phyloP scores from a whole-genome alignment of 2,797 vertebrate species.

The Pterois miles region DNA sequence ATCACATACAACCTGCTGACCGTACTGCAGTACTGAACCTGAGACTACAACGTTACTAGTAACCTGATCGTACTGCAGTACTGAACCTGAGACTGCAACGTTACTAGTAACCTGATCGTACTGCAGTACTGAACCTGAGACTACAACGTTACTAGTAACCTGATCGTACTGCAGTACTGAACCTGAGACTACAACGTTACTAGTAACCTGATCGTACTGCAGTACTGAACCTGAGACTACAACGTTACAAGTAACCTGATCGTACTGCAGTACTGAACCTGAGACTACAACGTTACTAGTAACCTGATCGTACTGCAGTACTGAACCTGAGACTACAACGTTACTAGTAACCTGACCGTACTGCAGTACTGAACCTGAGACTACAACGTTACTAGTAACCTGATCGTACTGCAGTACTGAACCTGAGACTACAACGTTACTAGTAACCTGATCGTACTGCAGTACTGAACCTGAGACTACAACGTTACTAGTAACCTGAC shows the following conservation, averaged over 20 bases:
- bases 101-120: constrained; percentile 33
- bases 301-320: too few relatives aligned
- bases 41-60: constrained; percentile 12
- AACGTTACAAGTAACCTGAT: too few relatives aligned
- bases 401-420: constrained; percentile 39
- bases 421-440: constrained; percentile 13
- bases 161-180: constrained; percentile 37
- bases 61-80: constrained; percentile 41
- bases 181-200: too few relatives aligned
- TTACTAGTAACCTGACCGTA: constrained; percentile 25
- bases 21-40: constrained; percentile 29
- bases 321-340: not conserved
- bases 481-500: constrained; percentile 47
- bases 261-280: too few relatives aligned
- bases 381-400: constrained; percentile 36
- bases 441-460: constrained; percentile 32
- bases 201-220: too few relatives aligned
- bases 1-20: constrained; percentile 42
- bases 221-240: too few relatives aligned
- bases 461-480: constrained; percentile 35
- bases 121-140: constrained; percentile 30
- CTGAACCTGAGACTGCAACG: constrained; percentile 9
- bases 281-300: too few relatives aligned
- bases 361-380: too few relatives aligned
- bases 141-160: constrained; percentile 35